Evolutionary conservation across 1,140 invertebrate species (phyloP), one percentile per base, ranked within the genome.

Genomic region (Armadillidium nasatum): DNA sequence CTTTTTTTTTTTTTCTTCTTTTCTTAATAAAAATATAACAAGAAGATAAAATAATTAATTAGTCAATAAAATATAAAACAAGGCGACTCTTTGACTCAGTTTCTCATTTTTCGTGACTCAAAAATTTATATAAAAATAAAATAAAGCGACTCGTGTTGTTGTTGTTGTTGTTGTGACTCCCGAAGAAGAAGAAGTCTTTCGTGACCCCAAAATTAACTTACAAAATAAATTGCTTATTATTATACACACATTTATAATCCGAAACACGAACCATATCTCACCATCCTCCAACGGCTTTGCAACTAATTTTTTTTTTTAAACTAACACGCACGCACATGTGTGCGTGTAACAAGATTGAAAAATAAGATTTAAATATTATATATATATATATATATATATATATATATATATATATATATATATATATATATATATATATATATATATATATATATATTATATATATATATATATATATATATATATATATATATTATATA

Each of bases 131-230:
- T 33, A 33, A 33, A 33, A 60, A 50, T 50, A 60, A 13, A 60
- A 60, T 60, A 19, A 15, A 60, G 7, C 50, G 7, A 60, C 50
- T 60, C 50, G 11, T 60, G 50, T 13, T 13, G 50, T 15, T 15
- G 50, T 7, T 60, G 2, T 1, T 60, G 50, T 13, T 13, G 50
- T 15, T 15, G 50, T 7, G 50, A 60, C 50, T 60, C 50, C n/a
- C n/a, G n/a, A n/a, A n/a, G n/a, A n/a, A n/a, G n/a, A 7, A 19
- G 50, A 13, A 60, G 7, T 2, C 19, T 60, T 60, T 60, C 50
- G 50, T 60, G 50, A 60, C 50, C 7, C 50, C 19, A 60, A 60
- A 60, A 60, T 60, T 60, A 60, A 60, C 50, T 19, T 60, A 19
- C 50, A 13, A 19, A 15, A 60, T 60, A 19, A 60, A 60, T 60